phyloP scores from a whole-genome alignment of 2,888 invertebrate species.

The Mythimna albipuncta region DNA sequence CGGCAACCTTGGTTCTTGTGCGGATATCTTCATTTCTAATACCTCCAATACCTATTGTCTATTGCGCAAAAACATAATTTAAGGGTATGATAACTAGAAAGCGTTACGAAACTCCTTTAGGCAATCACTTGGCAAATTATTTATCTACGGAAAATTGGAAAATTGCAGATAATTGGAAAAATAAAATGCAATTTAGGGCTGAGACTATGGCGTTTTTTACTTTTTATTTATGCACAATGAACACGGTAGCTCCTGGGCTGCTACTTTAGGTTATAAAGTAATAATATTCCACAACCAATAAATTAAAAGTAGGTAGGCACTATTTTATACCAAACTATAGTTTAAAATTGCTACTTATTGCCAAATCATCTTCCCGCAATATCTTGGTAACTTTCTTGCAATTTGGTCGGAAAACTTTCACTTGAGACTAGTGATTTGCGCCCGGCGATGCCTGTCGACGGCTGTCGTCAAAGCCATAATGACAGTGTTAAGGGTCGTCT shows the following conservation, averaged over 20 bases:
- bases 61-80: slow-evolving; percentile 25
- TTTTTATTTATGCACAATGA: neutral
- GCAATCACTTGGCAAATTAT: slow-evolving; percentile 35
- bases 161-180: slow-evolving; percentile 47
- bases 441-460: slow-evolving; percentile 57
- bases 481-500: slow-evolving; percentile 52
- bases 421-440: slow-evolving; percentile 58
- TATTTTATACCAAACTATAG: neutral
- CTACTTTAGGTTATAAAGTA: too few relatives aligned
- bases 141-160: slow-evolving; percentile 35
- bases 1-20: too few relatives aligned
- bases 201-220: neutral
- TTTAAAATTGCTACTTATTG: slow-evolving; percentile 37
- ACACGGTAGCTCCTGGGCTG: too few relatives aligned
- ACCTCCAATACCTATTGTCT: neutral
- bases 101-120: slow-evolving; percentile 31
- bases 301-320: neutral
- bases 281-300: too few relatives aligned
- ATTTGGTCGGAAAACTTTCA: slow-evolving; percentile 59
- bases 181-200: slow-evolving; percentile 11
- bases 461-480: slow-evolving; percentile 53
- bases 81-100: slow-evolving; percentile 50
- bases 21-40: too few relatives aligned
- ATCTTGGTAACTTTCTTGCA: slow-evolving; percentile 59
- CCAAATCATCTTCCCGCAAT: slow-evolving; percentile 38